Evolutionary conservation across 2,888 invertebrate genomes (phyloP), one percentile per base, ranked within the genome.

Genomic region (Actias luna): DNA sequence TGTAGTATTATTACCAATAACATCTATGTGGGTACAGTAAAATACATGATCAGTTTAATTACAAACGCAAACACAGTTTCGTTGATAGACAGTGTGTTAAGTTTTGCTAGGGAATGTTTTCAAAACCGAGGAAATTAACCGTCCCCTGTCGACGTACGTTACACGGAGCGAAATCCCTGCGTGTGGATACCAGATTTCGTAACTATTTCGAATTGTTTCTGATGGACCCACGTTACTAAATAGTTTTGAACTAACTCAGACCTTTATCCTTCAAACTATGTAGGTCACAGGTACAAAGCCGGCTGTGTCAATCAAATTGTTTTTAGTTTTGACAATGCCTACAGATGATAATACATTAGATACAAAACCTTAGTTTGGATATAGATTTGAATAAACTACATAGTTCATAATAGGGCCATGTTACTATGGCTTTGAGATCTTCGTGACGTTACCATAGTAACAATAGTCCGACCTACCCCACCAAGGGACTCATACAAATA

Each of bases 361-460:
- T n/a, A n/a, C n/a, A n/a, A n/a, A n/a, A n/a, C n/a, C n/a, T n/a
- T n/a, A n/a, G n/a, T n/a, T n/a, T n/a, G n/a, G n/a, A n/a, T n/a
- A n/a, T n/a, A n/a, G n/a, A n/a, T n/a, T n/a, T n/a, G n/a, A n/a
- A n/a, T n/a, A n/a, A n/a, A n/a, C n/a, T n/a, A n/a, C n/a, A n/a
- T n/a, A n/a, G n/a, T n/a, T n/a, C n/a, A n/a, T n/a, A n/a, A n/a
- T n/a, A n/a, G 18, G 42, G 7, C n/a, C 42, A 8, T n/a, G 8
- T 33, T 39, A 39, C 42, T 7, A 5, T 42, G 42, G 18, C 4
- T 18, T 42, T 18, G 18, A 7, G 27, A 35, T 50, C 36, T 59
- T 69, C 85, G 84, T 85, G 85, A 82, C 79, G 84, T 87, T 70
- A 59, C 77, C 80, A 83, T 83, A 71, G 72, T 67, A 74, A 87